phyloP scores from a whole-genome alignment of 2,888 invertebrate genomes.

The Sphaerophoria rueppellii region DNA sequence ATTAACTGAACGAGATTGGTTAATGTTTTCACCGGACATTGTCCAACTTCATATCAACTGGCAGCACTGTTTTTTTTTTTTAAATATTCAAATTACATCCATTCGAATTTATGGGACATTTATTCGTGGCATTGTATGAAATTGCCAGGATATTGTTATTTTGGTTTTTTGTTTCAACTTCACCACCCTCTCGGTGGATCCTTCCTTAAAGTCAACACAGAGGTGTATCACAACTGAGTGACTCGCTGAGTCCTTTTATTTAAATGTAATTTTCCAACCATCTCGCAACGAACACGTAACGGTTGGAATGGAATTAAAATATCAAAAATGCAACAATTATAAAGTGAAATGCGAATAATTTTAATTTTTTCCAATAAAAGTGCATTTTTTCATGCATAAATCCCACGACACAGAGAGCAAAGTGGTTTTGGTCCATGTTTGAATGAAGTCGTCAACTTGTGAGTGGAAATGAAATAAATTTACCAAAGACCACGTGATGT shows the following conservation, averaged over 20 bases:
- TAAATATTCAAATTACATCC: not conserved
- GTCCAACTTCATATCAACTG: conserved; percentile 39
- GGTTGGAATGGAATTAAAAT: conserved; percentile 60
- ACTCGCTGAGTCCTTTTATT: too few species aligned
- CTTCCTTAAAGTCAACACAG: conserved; percentile 21
- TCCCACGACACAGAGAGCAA: conserved; percentile 22
- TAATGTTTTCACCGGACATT: conserved; percentile 59
- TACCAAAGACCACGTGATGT: conserved; percentile 54
- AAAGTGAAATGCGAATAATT: conserved; percentile 67
- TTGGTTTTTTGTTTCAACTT: not conserved
- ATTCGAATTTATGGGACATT: conserved; percentile 9
- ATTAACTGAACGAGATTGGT: conserved; percentile 69
- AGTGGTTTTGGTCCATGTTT: conserved; percentile 18
- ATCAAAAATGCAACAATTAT: conserved; percentile 71
- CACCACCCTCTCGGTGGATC: not conserved
- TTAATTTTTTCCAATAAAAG: conserved; percentile 66
- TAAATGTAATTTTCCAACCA: too few species aligned
- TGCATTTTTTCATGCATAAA: conserved; percentile 71
- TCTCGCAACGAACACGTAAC: not conserved
- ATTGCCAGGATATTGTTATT: conserved; percentile 38
- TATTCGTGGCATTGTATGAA: conserved; percentile 28
- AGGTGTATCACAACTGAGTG: conserved; percentile 19
- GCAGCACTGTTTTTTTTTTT: conserved; percentile 3
- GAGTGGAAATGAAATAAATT: conserved; percentile 44
- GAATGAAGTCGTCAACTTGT: conserved; percentile 50